Evolutionary conservation across 2,797 vertebrate genomes (phyloP), one percentile per base, ranked within the genome.

Genomic region (Myripristis jacobus): DNA sequence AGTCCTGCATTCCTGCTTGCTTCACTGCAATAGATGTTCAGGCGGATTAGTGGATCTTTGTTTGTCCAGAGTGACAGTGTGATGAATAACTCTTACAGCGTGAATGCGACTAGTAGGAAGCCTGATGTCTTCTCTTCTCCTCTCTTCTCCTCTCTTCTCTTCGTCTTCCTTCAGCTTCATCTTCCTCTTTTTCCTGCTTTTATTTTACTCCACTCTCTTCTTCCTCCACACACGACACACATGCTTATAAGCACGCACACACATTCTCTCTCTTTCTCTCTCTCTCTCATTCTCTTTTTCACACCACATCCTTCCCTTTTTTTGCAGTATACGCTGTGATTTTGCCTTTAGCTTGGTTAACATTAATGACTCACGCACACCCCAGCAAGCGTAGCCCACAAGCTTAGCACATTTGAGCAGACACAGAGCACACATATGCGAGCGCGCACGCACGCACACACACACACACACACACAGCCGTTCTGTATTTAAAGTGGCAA

Each of bases 401-500:
- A 46, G 62, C 73, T 75, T 55, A 73, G 56, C 68, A 60, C 46
- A 16, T 73, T 36, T 41, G 25, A 68, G 41, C 57, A 79, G 59
- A 61, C 21, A 59, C 12, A 51, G 27, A 6, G 27, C 24, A 56
- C 10, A 19, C 44, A 54, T 52, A 29, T 29, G 27, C 27, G 27
- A 3, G 19, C 48, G 61, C 63, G 70, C 51, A 58, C 58, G 66
- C 66, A 62, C 25, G 66, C 62, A 27, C 63, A 27, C 58, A 61
- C 52, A 67, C 58, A 72, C 60, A 43, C 18, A 57, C 24, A 64
- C 3, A 11, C 73, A 58, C 62, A 68, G 69, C 52, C 53, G 50
- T 75, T 72, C 76, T 83, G 78, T 83, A 81, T 90, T 85, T 82
- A 82, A 89, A 86, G 76, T 72, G 83, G 74, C 70, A 70, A 21